phyloP scores from a whole-genome alignment of 2,113 vertebrate genomes.

The Gila orcuttii region DNA sequence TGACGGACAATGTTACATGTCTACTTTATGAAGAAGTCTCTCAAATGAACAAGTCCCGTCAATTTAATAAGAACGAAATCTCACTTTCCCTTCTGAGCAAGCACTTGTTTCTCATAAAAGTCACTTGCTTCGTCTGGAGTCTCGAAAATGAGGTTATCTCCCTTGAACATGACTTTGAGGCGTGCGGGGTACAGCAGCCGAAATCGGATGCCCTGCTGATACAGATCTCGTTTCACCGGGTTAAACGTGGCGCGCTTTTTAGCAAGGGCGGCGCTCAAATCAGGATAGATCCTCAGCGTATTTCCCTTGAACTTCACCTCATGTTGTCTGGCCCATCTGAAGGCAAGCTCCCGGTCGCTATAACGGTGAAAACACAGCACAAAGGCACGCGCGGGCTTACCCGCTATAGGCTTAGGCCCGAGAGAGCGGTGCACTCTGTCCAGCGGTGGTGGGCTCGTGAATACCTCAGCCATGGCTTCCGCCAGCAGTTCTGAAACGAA shows the following conservation, averaged over 20 bases:
- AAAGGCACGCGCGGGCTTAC: neutral
- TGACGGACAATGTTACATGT: no score
- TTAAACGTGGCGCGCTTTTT: neutral
- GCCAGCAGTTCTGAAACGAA: slow-evolving; percentile 25
- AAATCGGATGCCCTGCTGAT: neutral
- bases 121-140: no score
- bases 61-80: no score
- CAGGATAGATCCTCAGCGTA: neutral
- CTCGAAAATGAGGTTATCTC: no score
- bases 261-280: neutral
- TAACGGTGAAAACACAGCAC: slow-evolving; percentile 32
- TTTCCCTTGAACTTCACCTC: neutral
- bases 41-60: no score
- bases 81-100: no score
- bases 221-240: neutral
- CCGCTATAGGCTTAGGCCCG: neutral
- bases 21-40: no score
- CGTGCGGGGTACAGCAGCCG: neutral
- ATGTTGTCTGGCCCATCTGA: neutral
- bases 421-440: slow-evolving; percentile 33
- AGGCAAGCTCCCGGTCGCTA: neutral
- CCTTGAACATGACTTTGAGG: no score
- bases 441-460: neutral
- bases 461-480: slow-evolving; percentile 16
- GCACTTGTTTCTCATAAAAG: no score